Evolutionary conservation across 2,888 invertebrate genomes (phyloP).

Genomic region (Melinopterus prodromus): DNA sequence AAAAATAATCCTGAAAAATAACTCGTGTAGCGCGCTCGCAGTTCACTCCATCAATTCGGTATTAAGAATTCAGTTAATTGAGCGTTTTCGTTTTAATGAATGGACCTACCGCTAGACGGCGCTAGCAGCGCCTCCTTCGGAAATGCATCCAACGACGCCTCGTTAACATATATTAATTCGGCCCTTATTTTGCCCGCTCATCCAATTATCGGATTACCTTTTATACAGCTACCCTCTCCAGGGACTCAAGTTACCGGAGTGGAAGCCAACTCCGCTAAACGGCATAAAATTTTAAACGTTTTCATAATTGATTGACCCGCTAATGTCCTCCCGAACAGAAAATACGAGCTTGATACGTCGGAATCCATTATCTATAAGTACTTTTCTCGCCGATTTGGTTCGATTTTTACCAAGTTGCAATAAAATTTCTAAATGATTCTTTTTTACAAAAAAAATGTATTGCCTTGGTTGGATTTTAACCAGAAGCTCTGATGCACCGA

Average conservation of each 20-base stretch:
- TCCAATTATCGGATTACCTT: slow-evolving; percentile 4
- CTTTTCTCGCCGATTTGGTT: not conserved
- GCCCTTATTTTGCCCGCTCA: not conserved
- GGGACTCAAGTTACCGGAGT: not conserved
- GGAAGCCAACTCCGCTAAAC: not conserved
- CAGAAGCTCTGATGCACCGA: no score
- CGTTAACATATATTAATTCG: not conserved
- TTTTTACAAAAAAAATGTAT: no score
- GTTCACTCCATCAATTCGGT: not conserved
- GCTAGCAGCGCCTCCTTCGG: not conserved
- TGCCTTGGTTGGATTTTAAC: no score
- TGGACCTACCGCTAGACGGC: not conserved
- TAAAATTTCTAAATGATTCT: no score
- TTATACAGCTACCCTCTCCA: not conserved
- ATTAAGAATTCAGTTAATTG: slow-evolving; percentile 4
- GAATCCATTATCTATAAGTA: not conserved
- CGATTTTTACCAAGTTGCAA: not conserved
- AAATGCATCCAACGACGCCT: not conserved
- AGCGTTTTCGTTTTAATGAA: not conserved
- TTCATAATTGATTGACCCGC: not conserved
- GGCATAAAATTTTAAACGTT: not conserved
- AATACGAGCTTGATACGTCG: not conserved
- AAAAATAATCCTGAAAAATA: not conserved
- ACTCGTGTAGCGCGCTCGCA: not conserved
- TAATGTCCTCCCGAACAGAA: not conserved